Percentiles rank a stretch among this genome's conserved stretches.
Conservation (phyloP, 2,888 invertebrate species). For the Malthinus seriepunctatus region DNA sequence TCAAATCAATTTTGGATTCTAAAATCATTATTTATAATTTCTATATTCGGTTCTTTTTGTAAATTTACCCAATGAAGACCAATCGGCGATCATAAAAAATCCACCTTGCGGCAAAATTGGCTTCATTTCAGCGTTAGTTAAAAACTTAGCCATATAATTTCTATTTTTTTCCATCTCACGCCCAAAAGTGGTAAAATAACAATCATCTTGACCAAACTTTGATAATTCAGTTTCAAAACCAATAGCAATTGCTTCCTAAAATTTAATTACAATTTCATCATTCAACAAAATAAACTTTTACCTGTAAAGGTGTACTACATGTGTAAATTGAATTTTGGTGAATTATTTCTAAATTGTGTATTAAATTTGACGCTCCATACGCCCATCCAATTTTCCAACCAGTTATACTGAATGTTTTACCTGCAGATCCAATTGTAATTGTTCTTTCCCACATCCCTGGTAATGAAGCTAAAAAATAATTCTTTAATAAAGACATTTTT, state of each 20-base stretch:
- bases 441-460: constrained; percentile 99
- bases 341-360: constrained; percentile 80
- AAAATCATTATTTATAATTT: constrained; percentile 28
- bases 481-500: background rate
- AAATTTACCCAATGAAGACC: constrained; percentile 70
- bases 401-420: constrained; percentile 97
- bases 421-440: constrained; percentile 95
- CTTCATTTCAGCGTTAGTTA: constrained; percentile 80
- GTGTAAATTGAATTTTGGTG: constrained; percentile 96
- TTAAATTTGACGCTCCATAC: constrained; percentile 81
- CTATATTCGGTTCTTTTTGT: background rate
- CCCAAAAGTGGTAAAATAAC: constrained; percentile 80
- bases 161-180: constrained; percentile 76
- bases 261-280: constrained; percentile 5
- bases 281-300: constrained; percentile 37
- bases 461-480: constrained; percentile 67
- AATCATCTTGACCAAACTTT: constrained; percentile 71
- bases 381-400: constrained; percentile 99
- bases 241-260: constrained; percentile 86
- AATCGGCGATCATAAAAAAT: constrained; percentile 96
- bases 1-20: constrained; percentile 70
- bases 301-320: constrained; percentile 85
- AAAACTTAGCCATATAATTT: constrained; percentile 75
- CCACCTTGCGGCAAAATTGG: constrained; percentile 95
- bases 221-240: constrained; percentile 85